Base-by-base conservation (phyloP, 2,797 vertebrate species). In the Parambassis ranga region DNA sequence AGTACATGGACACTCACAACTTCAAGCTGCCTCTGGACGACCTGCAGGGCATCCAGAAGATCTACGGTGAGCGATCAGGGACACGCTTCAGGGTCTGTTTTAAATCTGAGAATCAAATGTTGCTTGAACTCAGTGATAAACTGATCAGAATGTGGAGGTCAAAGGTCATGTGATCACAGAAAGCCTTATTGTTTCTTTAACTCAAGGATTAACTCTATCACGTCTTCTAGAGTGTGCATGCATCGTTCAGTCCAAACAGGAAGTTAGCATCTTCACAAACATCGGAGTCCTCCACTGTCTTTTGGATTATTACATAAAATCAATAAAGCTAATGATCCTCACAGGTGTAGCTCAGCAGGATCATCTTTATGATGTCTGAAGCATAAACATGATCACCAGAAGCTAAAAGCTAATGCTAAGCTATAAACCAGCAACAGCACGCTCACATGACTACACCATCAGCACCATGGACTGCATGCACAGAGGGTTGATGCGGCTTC, bases 1-100 rank as follows among this genome's bases (percentile, higher is more conserved):
- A 98, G 90, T 98, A 98, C 89, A 99, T 99, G 96, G 97, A 99
- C 84, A 99, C 96, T 0, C 94, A 96, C 88, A 96, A 95, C 92
- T 99, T 99, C 92, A 97, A 98, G 53, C 94, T 99, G 81, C 96
- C 97, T 24, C 93, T 96, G 73, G 97, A 99, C 24, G 97, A 99
- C 81, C 93, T 98, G 83, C 96, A 98, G 84, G 97, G 96, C 71
- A 98, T 98, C 49, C 96, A 99, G 91, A 98, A 98, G 68, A 98
- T 98, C 83, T 99, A 99, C 11, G 97, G 96, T 88, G 2, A 64
- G 71, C 31, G n/a, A n/a, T n/a, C n/a, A n/a, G n/a, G n/a, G n/a
- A n/a, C n/a, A n/a, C n/a, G 6, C 8, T n/a, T 9, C 0, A 4
- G 13, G 14, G 26, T 23, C 33, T 5, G 6, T 22, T 22, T 22